Conservation (phyloP, 2,797 vertebrate genomes). For the Myiotriccus ornatus region DNA sequence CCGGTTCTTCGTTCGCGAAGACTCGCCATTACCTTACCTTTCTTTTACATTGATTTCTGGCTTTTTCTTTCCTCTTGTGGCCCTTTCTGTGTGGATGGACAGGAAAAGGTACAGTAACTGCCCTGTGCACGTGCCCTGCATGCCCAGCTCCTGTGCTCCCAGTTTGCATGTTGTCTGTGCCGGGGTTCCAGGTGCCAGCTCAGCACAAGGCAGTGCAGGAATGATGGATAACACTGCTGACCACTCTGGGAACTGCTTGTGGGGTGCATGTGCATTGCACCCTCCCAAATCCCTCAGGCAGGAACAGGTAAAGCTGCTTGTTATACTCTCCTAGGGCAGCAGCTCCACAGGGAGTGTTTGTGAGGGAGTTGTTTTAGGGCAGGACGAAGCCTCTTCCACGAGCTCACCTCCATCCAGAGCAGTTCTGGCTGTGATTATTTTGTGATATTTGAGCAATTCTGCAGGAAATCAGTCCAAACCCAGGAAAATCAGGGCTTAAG, state of each 20-base stretch:
- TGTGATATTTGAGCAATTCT: background rate
- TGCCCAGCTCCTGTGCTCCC: conserved; percentile 44
- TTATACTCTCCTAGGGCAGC: background rate
- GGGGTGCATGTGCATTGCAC: background rate
- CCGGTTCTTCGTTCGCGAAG: too few species aligned
- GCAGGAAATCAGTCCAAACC: background rate
- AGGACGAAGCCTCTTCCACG: background rate
- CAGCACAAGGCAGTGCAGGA: background rate
- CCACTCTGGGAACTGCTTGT: background rate
- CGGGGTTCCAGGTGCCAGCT: background rate
- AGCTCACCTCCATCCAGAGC: background rate
- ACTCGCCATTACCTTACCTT: too few species aligned
- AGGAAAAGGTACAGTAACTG: conserved; percentile 93
- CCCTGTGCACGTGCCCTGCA: conserved; percentile 64
- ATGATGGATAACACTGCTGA: background rate
- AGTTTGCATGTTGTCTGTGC: conserved; percentile 20
- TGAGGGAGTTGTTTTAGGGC: background rate
- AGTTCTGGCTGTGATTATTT: background rate
- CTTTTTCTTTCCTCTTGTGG: conserved; percentile 74
- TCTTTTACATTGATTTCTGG: conserved; percentile 68
- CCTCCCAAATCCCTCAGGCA: background rate
- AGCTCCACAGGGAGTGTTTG: background rate
- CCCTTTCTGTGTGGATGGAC: conserved; percentile 77
- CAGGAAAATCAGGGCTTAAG: background rate
- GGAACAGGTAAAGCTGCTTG: background rate